Base-by-base conservation (phyloP, 2,888 invertebrate species). In the Parnassius apollo region DNA sequence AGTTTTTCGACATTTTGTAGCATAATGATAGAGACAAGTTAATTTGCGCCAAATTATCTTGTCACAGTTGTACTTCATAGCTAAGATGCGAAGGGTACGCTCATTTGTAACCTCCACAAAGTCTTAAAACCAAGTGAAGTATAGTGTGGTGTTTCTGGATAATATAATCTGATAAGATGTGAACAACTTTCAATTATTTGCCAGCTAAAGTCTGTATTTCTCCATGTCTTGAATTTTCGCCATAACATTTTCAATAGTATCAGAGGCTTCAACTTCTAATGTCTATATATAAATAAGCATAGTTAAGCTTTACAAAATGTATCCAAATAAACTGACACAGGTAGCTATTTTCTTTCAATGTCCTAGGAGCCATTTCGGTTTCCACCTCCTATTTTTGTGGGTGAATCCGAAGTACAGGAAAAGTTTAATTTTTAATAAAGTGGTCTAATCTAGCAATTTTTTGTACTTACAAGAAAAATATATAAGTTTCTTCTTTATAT, bases 1-100 rank as follows among this genome's bases (percentile, higher is more conserved):
- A 93, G 97, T 98, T 93, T 99, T 99, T 79, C 99, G 97, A 93
- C 99, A 99, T 92, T 99, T 99, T 71, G 98, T 99, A 13, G 99
- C 99, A 90, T 99, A 95, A 53, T 99, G 99, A 88, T 99, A 99
- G 68, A 99, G 96, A 18, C 1, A 18, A 18, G 18, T 18, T 18
- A 18, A 99, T 92, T 99, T 99, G 83, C 99, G 96, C 93, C 99
- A 99, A 83, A 99, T 99, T 98, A 99, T 99, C 89, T 99, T 99
- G 91, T 99, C 99, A 89, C 99, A 99, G 91, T 99, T 99, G 94
- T 99, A 99, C 88, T 99, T 99, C 92, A 97, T 97, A 12, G 99
- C 99, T 91, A 99, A 93, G 80, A 98, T 96, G 83, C 98, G 95
- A 55, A 99, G 94, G 66, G 98, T 98, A 51, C 99, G 99, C 88